Base-by-base conservation (phyloP, 2,797 vertebrate genomes). In the Dallia pectoralis region DNA sequence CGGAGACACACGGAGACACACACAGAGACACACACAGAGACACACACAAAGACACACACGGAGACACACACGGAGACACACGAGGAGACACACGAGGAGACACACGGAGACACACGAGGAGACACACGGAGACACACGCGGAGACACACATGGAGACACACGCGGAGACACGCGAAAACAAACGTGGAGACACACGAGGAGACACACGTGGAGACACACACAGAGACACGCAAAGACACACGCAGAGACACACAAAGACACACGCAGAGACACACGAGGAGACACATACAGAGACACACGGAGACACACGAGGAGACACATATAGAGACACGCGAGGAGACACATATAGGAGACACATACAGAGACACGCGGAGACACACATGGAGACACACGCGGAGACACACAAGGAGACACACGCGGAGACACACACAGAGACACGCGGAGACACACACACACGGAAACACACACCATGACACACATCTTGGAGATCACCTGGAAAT, bases 331-430 rank as follows among this genome's bases (percentile, higher is more conserved):
- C n/a, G n/a, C n/a, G n/a, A n/a, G n/a, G n/a, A n/a, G n/a, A n/a
- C n/a, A n/a, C n/a, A n/a, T n/a, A n/a, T n/a, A n/a, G n/a, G n/a
- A 87, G 87, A 89, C 85, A 78, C 78, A 72, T 49, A 66, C 76
- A 75, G 1, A 69, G 72, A 77, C 84, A 83, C 87, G 79, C 89
- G 79, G 86, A 76, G 51, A 62, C 62, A 74, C 75, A 75, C 65
- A 53, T 47, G n/a, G 25, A 25, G 22, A 56, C 68, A 29, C 67
- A 14, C 25, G 49, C 25, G 29, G n/a, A n/a, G n/a, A n/a, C n/a
- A n/a, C n/a, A n/a, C n/a, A n/a, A n/a, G n/a, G n/a, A n/a, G n/a
- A n/a, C n/a, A n/a, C n/a, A n/a, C n/a, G n/a, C n/a, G n/a, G n/a
- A 87, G 87, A 89, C 85, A 78, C 78, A 72, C 49, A 66, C 76